These are phyloP conservation scores for Drosophila lutescens DNA, from an alignment of 2,888 invertebrate genomes.

Conservation along the genomic window DNA sequence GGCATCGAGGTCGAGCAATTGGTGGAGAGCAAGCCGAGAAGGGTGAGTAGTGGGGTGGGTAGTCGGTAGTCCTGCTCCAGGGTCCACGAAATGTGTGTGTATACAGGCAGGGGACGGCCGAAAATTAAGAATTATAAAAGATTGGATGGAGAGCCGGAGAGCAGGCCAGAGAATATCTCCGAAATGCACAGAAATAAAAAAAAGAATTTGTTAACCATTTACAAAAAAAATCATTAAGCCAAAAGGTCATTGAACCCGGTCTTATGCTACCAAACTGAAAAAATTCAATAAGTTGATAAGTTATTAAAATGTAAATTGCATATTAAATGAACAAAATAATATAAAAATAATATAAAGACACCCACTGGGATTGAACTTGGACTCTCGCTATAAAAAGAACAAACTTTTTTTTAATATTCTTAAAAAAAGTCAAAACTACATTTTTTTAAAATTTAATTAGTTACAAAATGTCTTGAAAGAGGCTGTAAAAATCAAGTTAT, in stretches of 20 bases:
- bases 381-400: too few species aligned
- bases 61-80: constrained; percentile 7
- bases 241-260: too few species aligned
- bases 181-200: background rate
- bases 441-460: too few species aligned
- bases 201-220: too few species aligned
- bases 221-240: too few species aligned
- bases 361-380: background rate
- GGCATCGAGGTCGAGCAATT: constrained; percentile 88
- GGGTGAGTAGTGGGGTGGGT: constrained; percentile 85
- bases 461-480: background rate
- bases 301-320: too few species aligned
- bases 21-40: constrained; percentile 87
- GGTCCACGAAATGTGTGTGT: constrained; percentile 17
- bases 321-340: background rate
- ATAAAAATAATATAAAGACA: background rate
- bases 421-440: too few species aligned
- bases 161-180: background rate
- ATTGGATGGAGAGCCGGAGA: constrained; percentile 14
- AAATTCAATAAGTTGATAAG: background rate
- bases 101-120: constrained; percentile 27
- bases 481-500: background rate
- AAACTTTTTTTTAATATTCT: too few species aligned
- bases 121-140: constrained; percentile 48
- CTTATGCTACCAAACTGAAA: too few species aligned